Conservation (phyloP, 2,888 invertebrate genomes). For the Therioaphis trifolii region DNA sequence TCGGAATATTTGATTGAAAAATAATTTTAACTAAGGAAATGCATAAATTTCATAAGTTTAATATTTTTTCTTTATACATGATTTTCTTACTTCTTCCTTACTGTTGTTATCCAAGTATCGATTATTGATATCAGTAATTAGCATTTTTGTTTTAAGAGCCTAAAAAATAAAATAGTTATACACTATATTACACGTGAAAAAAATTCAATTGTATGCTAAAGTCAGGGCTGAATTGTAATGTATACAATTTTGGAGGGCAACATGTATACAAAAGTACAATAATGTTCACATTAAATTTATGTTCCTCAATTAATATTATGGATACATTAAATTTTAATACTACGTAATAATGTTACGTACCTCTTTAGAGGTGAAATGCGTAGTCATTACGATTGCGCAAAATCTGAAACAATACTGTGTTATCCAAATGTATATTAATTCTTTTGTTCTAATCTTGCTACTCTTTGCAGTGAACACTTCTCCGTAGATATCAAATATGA, state of each 20-base stretch:
- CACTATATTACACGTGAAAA: too few species aligned
- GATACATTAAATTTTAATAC: too few species aligned
- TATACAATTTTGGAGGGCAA: too few species aligned
- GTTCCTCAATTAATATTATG: too few species aligned
- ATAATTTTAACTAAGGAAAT: conserved; percentile 26
- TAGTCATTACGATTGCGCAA: conserved; percentile 7
- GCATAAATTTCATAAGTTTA: neutral
- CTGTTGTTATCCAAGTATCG: conserved; percentile 63
- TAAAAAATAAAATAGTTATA: conserved; percentile 42
- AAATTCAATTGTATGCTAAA: too few species aligned
- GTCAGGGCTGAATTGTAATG: too few species aligned
- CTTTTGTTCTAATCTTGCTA: neutral
- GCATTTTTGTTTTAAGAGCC: conserved; percentile 64
- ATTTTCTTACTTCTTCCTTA: conserved; percentile 64
- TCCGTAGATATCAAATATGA: conserved; percentile 31
- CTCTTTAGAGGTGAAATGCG: conserved; percentile 40
- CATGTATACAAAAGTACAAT: too few species aligned
- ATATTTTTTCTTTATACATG: too few species aligned
- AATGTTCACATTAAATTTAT: too few species aligned
- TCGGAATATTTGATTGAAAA: conserved; percentile 65
- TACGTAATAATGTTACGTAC: neutral
- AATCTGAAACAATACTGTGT: conserved; percentile 26
- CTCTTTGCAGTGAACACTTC: neutral
- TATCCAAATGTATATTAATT: conserved; percentile 29
- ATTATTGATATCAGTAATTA: conserved; percentile 64